These are phyloP conservation scores for Sitta carolinensis DNA, from an alignment of 2,797 vertebrate species.

Conservation along the genomic window DNA sequence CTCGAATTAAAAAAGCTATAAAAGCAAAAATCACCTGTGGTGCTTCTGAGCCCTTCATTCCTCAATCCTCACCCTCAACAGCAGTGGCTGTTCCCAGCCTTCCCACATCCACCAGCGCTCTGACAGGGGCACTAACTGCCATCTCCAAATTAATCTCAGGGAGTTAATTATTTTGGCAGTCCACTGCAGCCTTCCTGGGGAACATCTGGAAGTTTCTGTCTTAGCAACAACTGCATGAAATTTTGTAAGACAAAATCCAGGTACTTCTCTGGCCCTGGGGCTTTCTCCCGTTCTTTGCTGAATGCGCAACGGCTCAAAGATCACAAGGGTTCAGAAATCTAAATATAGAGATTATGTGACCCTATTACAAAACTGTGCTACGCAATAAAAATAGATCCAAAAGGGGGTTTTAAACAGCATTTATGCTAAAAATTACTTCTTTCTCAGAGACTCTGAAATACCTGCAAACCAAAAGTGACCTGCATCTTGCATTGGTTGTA, in stretches of 20 bases:
- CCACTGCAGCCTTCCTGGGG: background rate
- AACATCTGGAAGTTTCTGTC: slow-evolving; percentile 27
- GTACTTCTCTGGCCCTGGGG: slow-evolving; percentile 17
- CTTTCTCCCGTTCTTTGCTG: slow-evolving; percentile 5
- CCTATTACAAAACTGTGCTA: slow-evolving; percentile 33
- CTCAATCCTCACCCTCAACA: background rate
- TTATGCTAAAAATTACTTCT: background rate
- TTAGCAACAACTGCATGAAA: background rate
- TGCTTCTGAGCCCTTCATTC: background rate
- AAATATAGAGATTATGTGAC: slow-evolving; percentile 41
- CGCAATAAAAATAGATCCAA: slow-evolving; percentile 36
- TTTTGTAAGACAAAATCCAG: background rate
- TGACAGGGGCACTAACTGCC: background rate
- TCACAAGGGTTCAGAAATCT: slow-evolving; percentile 34
- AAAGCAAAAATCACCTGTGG: background rate
- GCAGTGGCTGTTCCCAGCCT: background rate
- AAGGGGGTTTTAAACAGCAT: background rate
- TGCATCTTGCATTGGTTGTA: background rate
- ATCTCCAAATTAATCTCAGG: background rate
- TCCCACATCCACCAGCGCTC: fast-evolving
- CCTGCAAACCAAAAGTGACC: slow-evolving; percentile 29
- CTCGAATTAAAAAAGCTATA: fast-evolving
- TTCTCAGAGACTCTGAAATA: background rate
- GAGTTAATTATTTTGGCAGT: background rate
- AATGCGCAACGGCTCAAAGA: background rate